Evolutionary conservation across 2,113 vertebrate species (phyloP).

Genomic region (Toxotes chatareus): DNA sequence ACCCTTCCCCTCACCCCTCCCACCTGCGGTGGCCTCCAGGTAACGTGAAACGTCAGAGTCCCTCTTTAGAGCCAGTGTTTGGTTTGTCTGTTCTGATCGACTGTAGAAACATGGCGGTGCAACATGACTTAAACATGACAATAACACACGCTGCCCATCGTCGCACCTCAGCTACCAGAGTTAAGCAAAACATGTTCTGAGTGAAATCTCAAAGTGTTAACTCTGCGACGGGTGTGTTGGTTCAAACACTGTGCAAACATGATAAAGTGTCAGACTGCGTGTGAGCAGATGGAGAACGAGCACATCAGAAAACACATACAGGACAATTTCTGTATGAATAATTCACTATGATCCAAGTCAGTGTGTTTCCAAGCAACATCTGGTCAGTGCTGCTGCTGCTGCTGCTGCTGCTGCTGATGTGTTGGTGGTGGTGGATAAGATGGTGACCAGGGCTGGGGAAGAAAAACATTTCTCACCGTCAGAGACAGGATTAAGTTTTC

Average conservation of each 20-base stretch:
- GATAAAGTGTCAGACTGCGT: not conserved
- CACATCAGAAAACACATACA: constrained; percentile 3
- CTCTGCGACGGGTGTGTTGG: not conserved
- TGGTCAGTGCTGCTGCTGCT: constrained; percentile 5
- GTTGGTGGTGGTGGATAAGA: not conserved
- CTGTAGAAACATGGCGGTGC: no score
- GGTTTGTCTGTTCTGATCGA: no score
- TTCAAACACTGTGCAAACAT: constrained; percentile 3
- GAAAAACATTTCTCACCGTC: not conserved
- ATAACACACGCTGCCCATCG: no score
- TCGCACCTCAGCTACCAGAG: no score
- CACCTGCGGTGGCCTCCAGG: no score
- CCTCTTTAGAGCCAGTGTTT: no score
- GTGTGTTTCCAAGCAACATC: constrained; percentile 26
- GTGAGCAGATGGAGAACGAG: constrained; percentile 30
- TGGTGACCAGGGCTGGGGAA: not conserved
- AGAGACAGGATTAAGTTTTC: not conserved
- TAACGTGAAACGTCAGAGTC: no score
- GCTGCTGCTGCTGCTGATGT: not conserved
- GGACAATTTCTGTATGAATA: constrained; percentile 3
- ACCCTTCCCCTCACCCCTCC: no score
- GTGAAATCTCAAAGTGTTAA: not conserved
- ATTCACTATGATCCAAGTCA: constrained; percentile 4
- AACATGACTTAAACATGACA: no score
- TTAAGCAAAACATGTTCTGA: no score